Base-by-base conservation (phyloP, 2,888 invertebrate species). In the Acanthacorydalis orientalis region DNA sequence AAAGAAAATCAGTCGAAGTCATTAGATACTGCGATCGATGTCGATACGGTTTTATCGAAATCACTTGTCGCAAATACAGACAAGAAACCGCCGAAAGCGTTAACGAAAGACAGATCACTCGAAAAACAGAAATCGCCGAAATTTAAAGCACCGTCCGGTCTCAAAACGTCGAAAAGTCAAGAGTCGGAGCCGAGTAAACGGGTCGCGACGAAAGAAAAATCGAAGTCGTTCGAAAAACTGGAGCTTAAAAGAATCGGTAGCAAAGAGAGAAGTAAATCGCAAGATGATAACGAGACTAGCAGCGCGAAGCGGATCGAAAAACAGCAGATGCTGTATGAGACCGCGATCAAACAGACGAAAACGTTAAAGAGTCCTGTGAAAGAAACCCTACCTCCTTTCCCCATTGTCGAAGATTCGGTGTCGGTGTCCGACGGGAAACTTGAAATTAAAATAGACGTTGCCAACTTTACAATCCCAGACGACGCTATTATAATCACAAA, bases 401-500 rank as follows among this genome's bases (percentile, higher is more conserved):
- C 82, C 10, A 75, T 77, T 39, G 79, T 80, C 1, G 82, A 82
- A 61, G 82, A 83, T 59, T 80, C 80, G 61, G 82, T 82, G 31
- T 59, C 79, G 7, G 82, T 82, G 0, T 77, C 80, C 1, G 80
- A 80, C 57, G 83, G 82, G 1, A 81, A 82, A 63, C 75, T 82
- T 7, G 81, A 82, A 63, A 81, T 82, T 37, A 80, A 73, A 53
- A 81, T 80, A 44, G 82, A 81, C 59, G 81, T 75, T 0, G 66
- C 67, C 14, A 66, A 67, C 52, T 61, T 59, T 49, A 57, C 60
- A 1, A 60, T 53, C 14, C 63, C 67, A 43, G 82, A 82, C 60
- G 82, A 83, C 63, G 81, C 82, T 51, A 82, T 83, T 6, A 73
- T 83, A 48, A 83, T 83, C 55, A 81, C 83, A 0, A 83, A 83